phyloP scores from a whole-genome alignment of 2,888 invertebrate genomes.

The Leptothorax acervorum region DNA sequence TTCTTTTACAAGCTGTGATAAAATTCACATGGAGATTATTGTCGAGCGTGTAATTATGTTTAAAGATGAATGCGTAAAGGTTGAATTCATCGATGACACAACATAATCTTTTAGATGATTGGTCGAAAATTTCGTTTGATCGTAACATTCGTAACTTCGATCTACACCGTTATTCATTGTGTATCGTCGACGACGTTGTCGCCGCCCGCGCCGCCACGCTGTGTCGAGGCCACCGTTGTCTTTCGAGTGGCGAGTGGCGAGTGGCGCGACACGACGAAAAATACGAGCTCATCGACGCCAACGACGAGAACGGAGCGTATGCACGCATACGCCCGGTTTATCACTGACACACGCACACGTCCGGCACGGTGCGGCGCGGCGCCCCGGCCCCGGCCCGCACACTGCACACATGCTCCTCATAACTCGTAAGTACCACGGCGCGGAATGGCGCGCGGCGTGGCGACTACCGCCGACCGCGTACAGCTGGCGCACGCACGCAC shows the following conservation, averaged over 20 bases:
- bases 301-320: slow-evolving; percentile 58
- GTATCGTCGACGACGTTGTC: neutral
- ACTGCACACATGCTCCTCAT: slow-evolving; percentile 1
- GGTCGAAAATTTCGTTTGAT: neutral
- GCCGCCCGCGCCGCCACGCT: neutral
- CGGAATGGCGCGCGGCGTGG: neutral
- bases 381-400: no score
- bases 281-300: slow-evolving; percentile 67
- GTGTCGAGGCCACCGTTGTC: slow-evolving; percentile 38
- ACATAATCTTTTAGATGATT: slow-evolving; percentile 9
- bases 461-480: slow-evolving; percentile 20
- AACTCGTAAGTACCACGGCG: neutral
- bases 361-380: neutral
- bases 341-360: slow-evolving; percentile 42
- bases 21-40: neutral
- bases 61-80: neutral
- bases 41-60: no score
- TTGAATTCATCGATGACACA: neutral
- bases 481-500: slow-evolving; percentile 49
- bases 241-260: slow-evolving; percentile 45
- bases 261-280: slow-evolving; percentile 55
- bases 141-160: slow-evolving; percentile 3
- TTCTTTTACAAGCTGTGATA: neutral
- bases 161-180: neutral
- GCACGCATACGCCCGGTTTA: slow-evolving; percentile 67